Conservation (phyloP, 2,113 vertebrate species). For the Struthio camelus region DNA sequence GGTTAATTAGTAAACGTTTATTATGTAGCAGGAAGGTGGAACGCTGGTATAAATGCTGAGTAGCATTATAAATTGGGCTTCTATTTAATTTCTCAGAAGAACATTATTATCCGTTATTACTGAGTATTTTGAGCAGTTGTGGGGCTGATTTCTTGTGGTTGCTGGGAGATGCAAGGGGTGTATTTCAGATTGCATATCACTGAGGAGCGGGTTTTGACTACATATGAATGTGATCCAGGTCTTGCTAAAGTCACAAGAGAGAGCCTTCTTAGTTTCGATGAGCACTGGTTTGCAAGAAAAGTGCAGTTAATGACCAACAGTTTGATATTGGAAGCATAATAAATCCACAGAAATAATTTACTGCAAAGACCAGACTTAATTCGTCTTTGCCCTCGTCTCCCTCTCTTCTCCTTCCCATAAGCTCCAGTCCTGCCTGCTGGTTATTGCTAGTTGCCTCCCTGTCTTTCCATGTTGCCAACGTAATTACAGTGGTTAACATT, state of each 20-base stretch:
- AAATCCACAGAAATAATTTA: not conserved
- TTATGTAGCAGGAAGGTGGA: constrained; percentile 21
- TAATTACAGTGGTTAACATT: not conserved
- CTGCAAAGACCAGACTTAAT: not conserved
- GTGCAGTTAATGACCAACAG: not conserved
- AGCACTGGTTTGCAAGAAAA: not conserved
- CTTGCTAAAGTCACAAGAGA: not conserved
- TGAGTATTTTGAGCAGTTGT: constrained; percentile 1
- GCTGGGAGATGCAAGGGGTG: not conserved
- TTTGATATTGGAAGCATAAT: not conserved
- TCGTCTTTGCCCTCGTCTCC: not conserved
- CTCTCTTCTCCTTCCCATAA: not conserved
- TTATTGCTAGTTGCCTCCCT: not conserved
- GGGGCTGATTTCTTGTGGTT: not conserved
- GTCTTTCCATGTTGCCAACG: not conserved
- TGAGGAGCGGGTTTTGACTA: not conserved
- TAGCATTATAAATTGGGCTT: not conserved
- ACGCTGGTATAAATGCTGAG: not conserved
- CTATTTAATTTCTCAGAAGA: constrained; percentile 34
- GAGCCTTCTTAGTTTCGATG: not conserved
- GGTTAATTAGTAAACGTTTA: constrained; percentile 58
- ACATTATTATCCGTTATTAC: constrained; percentile 32
- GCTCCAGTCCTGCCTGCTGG: not conserved
- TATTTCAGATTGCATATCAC: not conserved
- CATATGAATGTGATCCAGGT: not conserved